Percentiles rank a stretch among this genome's conserved stretches.
Evolutionary conservation across 2,888 invertebrate genomes (phyloP).

Genomic region (Macaria notata): DNA sequence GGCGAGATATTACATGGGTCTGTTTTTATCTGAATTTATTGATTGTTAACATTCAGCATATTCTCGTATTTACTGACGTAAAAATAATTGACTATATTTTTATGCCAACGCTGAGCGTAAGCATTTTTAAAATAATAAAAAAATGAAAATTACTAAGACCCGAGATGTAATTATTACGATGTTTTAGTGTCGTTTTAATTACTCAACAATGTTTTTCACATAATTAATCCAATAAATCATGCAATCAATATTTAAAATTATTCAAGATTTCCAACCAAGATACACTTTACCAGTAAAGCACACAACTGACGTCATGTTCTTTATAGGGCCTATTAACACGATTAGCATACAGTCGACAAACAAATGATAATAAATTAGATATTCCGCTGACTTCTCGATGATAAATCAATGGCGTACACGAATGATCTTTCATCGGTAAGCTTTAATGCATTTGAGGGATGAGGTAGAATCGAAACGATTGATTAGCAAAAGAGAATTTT

Average conservation of each 20-base stretch:
- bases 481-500: background rate
- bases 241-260: background rate
- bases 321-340: conserved; percentile 18
- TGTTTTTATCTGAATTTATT: no score
- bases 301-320: conserved; percentile 11
- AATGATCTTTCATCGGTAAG: conserved; percentile 40
- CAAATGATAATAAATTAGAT: conserved; percentile 51
- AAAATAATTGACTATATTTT: no score
- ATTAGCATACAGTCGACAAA: conserved; percentile 38
- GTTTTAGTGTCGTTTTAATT: background rate
- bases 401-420: conserved; percentile 53
- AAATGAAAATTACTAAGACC: no score
- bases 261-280: conserved; percentile 13
- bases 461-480: conserved; percentile 4
- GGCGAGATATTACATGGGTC: no score
- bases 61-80: no score
- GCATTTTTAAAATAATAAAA: no score
- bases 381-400: conserved; percentile 42
- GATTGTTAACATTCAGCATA: no score
- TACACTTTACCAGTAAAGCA: conserved; percentile 6
- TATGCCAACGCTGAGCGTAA: no score
- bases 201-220: no score
- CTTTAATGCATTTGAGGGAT: background rate
- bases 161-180: no score
- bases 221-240: no score